Evolutionary conservation across 1,140 invertebrate genomes (phyloP).

Genomic region (Latrodectus geometricus): DNA sequence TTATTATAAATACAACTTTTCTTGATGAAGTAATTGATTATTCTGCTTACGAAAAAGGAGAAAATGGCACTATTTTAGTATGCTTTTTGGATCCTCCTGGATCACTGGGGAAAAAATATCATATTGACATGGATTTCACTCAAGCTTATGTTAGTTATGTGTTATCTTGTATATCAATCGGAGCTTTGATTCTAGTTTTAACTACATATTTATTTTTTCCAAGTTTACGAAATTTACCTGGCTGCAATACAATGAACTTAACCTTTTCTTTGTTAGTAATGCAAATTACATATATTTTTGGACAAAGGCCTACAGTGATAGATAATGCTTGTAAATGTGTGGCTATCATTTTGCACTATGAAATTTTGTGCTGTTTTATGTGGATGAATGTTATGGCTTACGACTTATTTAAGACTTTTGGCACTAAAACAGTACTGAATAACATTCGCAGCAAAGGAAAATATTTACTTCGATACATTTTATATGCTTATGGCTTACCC

Average conservation of each 20-base stretch:
- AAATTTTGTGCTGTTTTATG: slow-evolving; percentile 58
- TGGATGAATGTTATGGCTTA: slow-evolving; percentile 65
- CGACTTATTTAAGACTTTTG: slow-evolving; percentile 63
- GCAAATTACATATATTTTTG: slow-evolving; percentile 59
- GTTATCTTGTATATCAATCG: slow-evolving; percentile 47
- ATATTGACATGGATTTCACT: slow-evolving; percentile 29
- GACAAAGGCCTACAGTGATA: slow-evolving; percentile 40
- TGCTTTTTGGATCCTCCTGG: slow-evolving; percentile 3
- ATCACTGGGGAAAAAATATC: background rate
- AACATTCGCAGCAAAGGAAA: slow-evolving; percentile 61
- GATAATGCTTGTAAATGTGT: slow-evolving; percentile 38
- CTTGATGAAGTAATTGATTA: background rate
- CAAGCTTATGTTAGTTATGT: slow-evolving; percentile 50
- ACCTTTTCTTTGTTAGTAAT: slow-evolving; percentile 43
- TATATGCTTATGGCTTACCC: slow-evolving; percentile 69
- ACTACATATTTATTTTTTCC: slow-evolving; percentile 53
- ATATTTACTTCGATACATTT: slow-evolving; percentile 66
- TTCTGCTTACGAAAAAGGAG: slow-evolving; percentile 13
- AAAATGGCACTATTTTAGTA: slow-evolving; percentile 48
- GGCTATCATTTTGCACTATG: slow-evolving; percentile 49
- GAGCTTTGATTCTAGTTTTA: slow-evolving; percentile 41
- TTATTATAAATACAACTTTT: slow-evolving; percentile 12
- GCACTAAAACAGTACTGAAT: slow-evolving; percentile 34
- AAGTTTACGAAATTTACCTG: slow-evolving; percentile 55
- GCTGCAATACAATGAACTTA: slow-evolving; percentile 61